Conservation (phyloP, 2,797 vertebrate species). For the Loriculus beryllinus region DNA sequence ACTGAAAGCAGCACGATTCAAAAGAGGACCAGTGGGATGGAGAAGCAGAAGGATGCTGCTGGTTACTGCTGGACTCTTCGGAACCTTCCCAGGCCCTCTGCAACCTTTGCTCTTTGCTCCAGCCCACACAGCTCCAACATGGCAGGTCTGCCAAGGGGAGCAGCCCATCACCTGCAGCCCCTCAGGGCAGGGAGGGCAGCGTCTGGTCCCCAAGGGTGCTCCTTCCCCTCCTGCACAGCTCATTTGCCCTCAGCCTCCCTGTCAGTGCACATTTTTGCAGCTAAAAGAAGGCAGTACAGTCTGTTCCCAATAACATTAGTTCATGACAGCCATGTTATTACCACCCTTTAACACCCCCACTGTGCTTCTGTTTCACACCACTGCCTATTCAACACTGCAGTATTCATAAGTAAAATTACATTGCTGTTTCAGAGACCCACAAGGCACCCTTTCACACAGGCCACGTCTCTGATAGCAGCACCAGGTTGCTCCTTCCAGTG, state of each 20-base stretch:
- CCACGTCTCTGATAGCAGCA: accelerated
- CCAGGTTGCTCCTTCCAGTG: neutral
- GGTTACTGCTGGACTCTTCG: neutral
- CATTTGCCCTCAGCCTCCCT: neutral
- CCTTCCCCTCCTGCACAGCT: neutral
- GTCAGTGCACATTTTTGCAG: neutral
- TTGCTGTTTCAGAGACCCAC: neutral
- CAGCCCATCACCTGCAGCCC: neutral
- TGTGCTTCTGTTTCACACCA: slow-evolving; percentile 46
- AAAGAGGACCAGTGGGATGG: neutral
- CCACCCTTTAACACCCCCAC: slow-evolving; percentile 63
- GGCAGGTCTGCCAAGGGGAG: neutral
- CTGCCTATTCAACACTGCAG: slow-evolving; percentile 27
- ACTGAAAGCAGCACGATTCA: neutral
- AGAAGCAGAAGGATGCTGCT: neutral
- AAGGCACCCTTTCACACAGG: neutral
- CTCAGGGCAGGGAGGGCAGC: neutral
- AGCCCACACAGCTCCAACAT: accelerated
- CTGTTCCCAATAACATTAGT: slow-evolving; percentile 47
- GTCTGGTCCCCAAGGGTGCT: neutral
- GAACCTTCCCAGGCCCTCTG: neutral
- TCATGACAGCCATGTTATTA: slow-evolving; percentile 69
- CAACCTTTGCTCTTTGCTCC: neutral
- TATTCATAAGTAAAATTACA: slow-evolving; percentile 36
- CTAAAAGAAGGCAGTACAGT: slow-evolving; percentile 34